Base-by-base conservation (phyloP, 2,888 invertebrate genomes). In the Diaperis boleti region DNA sequence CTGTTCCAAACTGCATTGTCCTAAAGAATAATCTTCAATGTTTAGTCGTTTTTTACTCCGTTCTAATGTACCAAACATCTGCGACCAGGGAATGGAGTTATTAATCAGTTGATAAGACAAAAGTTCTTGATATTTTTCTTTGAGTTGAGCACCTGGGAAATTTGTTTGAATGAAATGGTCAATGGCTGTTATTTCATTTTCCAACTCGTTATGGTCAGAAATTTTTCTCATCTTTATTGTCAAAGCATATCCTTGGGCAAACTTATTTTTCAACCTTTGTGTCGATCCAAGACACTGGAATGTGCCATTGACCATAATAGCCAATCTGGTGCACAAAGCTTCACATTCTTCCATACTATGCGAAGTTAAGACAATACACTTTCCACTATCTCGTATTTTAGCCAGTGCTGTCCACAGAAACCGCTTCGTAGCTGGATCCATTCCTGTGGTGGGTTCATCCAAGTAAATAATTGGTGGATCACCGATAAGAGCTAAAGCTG, bases 341-440 rank as follows among this genome's bases (percentile, higher is more conserved):
- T 92, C 91, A 80, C 91, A 91, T 80, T 92, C 92, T 81, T 91
- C 91, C 90, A 92, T 91, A 77, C 89, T 90, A 82, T 91, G 91
- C 37, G 92, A 92, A 14, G 93, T 93, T 64, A 93, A 84, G 62
- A 94, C 84, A 54, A 93, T 86, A 47, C 90, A 88, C 73, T 85
- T 85, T 0, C 92, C 92, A 0, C 86, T 82, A 49, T 87, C 86
- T 39, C 89, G 83, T 39, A 89, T 85, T 47, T 85, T 84, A 57
- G 84, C 82, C 37, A 92, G 83, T 17, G 88, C 87, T 68, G 89
- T 84, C 93, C 93, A 94, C n/a, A 94, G 84, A 59, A 89, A 87
- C 60, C 92, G 83, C 70, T 91, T 86, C 8, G 92, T 89, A 3
- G 88, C 88, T 0, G 91, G 89, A 74, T 92, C 91, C 80, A 91